Evolutionary conservation across 1,140 invertebrate genomes (phyloP).

Genomic region (Leptinotarsa texana): DNA sequence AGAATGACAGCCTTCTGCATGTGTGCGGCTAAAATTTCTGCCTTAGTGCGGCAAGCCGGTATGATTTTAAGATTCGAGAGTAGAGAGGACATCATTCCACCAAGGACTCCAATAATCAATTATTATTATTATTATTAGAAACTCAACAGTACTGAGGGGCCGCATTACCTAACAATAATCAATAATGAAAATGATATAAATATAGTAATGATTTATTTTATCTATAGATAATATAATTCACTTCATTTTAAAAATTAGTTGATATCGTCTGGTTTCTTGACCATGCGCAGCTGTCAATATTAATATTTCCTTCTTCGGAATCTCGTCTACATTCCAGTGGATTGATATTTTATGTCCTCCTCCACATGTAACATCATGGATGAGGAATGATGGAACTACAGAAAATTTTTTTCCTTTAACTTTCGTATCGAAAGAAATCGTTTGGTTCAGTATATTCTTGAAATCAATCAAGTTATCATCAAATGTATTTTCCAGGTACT

Average conservation of each 20-base stretch:
- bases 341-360: background rate
- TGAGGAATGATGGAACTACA: background rate
- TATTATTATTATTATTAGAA: too few species aligned
- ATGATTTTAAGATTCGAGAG: too few species aligned
- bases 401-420: background rate
- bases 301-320: background rate
- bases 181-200: too few species aligned
- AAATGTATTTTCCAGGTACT: slow-evolving; percentile 12
- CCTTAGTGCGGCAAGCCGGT: too few species aligned
- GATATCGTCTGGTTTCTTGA: slow-evolving; percentile 10
- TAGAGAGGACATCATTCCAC: too few species aligned
- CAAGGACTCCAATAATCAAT: too few species aligned
- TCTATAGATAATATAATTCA: background rate
- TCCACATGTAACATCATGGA: slow-evolving; percentile 1
- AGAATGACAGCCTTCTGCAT: too few species aligned
- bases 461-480: slow-evolving; percentile 7
- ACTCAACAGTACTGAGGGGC: too few species aligned
- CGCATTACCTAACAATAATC: too few species aligned
- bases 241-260: slow-evolving; percentile 13
- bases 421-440: background rate
- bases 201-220: too few species aligned
- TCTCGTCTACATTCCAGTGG: slow-evolving; percentile 2
- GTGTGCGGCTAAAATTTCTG: too few species aligned
- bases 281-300: slow-evolving; percentile 6
- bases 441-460: background rate